Percentiles rank a stretch among this genome's conserved stretches.
These are phyloP conservation scores for Falcunculus frontatus DNA, from an alignment of 2,113 vertebrate species.

Conservation along the genomic window DNA sequence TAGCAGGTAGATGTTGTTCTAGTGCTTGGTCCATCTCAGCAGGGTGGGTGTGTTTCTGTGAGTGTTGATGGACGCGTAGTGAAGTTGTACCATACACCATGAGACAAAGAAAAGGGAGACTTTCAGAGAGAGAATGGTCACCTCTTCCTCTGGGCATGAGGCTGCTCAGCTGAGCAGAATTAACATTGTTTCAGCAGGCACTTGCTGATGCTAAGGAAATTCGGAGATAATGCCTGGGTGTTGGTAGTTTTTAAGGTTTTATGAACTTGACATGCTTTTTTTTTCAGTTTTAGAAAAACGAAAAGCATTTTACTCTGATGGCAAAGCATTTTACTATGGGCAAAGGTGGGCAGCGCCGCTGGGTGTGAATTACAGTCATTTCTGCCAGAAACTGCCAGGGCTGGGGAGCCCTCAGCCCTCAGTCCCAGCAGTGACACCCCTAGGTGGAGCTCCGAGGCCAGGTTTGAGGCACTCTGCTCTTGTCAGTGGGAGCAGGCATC, in stretches of 20 bases:
- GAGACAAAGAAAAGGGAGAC: background rate
- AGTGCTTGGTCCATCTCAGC: background rate
- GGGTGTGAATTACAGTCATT: background rate
- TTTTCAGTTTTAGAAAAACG: background rate
- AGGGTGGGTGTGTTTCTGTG: background rate
- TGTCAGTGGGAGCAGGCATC: background rate
- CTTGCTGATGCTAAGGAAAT: background rate
- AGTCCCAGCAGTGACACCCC: background rate
- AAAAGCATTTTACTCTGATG: background rate
- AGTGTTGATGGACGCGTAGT: background rate
- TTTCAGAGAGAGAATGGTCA: background rate
- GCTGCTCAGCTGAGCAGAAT: background rate
- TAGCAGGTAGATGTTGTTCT: background rate
- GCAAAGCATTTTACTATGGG: too few relatives aligned
- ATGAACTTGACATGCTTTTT: background rate
- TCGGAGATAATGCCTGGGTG: background rate
- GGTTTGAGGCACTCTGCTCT: background rate
- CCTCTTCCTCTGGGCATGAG: background rate
- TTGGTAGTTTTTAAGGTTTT: background rate
- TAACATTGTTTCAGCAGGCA: background rate
- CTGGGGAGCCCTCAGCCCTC: background rate
- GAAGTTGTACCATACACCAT: accelerated
- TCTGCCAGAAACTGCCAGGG: background rate
- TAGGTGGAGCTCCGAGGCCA: conserved; percentile 74
- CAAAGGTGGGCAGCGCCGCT: background rate